phyloP scores from a whole-genome alignment of 2,113 vertebrate species.

The Phaethon lepturus region DNA sequence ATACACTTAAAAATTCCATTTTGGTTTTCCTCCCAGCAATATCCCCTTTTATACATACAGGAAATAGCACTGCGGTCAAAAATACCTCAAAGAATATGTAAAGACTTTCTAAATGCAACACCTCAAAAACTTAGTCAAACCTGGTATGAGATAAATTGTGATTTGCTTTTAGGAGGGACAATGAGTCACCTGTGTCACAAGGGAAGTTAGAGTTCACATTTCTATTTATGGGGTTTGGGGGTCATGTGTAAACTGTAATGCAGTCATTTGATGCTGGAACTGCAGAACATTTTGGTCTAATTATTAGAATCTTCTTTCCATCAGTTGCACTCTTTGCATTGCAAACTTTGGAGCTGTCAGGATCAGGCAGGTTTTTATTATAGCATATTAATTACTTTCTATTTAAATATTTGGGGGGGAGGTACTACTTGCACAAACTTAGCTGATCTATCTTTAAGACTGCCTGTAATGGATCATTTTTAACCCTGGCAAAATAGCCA shows the following conservation, averaged over 20 bases:
- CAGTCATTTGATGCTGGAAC: background rate
- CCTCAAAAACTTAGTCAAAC: background rate
- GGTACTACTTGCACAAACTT: background rate
- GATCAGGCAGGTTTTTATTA: background rate
- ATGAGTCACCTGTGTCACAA: background rate
- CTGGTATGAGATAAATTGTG: background rate
- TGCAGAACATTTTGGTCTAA: background rate
- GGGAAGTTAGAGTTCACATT: background rate
- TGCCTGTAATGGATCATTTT: background rate
- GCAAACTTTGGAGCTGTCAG: background rate
- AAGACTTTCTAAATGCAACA: background rate
- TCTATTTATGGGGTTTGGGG: background rate
- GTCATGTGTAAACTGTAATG: background rate
- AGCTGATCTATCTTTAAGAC: background rate
- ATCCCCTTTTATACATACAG: background rate
- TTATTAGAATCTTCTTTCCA: background rate
- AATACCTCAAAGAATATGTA: background rate
- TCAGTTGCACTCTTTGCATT: background rate
- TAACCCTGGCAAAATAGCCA: background rate
- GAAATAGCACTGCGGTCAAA: background rate
- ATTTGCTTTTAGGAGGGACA: background rate
- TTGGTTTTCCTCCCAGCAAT: background rate
- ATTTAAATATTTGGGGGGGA: background rate
- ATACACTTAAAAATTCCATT: background rate
- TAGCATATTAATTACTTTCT: background rate